A percentile compares a stretch with the other conserved stretches of the same genome.
These are phyloP conservation scores for Brachyptera putata DNA, from an alignment of 2,888 invertebrate genomes.

Conservation along the genomic window DNA sequence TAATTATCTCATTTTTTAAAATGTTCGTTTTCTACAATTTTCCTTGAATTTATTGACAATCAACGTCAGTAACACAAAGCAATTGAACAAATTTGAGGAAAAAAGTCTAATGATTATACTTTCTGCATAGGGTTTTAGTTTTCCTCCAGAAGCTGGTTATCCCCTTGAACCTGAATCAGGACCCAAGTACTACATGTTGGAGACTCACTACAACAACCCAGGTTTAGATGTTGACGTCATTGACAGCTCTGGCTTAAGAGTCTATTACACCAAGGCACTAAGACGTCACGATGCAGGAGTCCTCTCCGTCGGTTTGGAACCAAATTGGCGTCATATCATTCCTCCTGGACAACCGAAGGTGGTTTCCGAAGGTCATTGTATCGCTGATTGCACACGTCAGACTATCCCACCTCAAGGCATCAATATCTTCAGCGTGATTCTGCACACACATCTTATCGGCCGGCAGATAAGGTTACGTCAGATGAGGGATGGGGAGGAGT, in stretches of 20 bases:
- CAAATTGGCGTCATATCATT: conserved; percentile 67
- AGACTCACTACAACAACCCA: conserved; percentile 64
- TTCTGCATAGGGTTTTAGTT: conserved; percentile 57
- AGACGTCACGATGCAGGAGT: conserved; percentile 65
- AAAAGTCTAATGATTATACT: too few species aligned
- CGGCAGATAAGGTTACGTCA: conserved; percentile 62
- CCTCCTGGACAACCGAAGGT: conserved; percentile 66
- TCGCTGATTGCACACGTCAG: conserved; percentile 61
- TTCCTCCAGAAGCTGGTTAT: conserved; percentile 66
- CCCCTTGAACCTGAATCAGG: conserved; percentile 59
- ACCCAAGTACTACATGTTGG: conserved; percentile 60
- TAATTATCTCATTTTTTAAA: too few species aligned
- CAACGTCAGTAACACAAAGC: too few species aligned
- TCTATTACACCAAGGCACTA: conserved; percentile 61
- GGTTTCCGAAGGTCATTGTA: conserved; percentile 65
- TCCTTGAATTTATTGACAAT: too few species aligned
- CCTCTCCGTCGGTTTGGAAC: conserved; percentile 62
- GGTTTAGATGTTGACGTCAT: conserved; percentile 48
- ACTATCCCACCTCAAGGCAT: conserved; percentile 60
- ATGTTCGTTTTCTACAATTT: too few species aligned
- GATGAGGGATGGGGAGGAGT: conserved; percentile 57
- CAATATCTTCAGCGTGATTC: conserved; percentile 65
- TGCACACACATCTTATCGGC: conserved; percentile 64
- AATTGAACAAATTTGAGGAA: too few species aligned
- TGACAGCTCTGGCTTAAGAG: conserved; percentile 63